phyloP scores from a whole-genome alignment of 2,797 vertebrate genomes.

The Eleutherodactylus coqui region DNA sequence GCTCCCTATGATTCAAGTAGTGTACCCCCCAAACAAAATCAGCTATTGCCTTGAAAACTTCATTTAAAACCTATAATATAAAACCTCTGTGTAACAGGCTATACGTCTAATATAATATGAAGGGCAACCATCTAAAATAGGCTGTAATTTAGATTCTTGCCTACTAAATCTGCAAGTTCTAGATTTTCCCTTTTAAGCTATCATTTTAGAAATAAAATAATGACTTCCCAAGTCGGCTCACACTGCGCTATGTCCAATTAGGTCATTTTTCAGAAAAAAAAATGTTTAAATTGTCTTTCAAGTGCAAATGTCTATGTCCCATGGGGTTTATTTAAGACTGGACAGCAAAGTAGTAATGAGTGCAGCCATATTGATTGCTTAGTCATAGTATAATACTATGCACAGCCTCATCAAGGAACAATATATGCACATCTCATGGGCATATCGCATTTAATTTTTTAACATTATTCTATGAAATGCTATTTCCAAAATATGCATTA shows the following conservation, averaged over 20 bases:
- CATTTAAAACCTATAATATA: too few species aligned
- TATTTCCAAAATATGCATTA: neutral
- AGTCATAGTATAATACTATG: neutral
- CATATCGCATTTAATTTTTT: neutral
- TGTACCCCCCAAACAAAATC: too few species aligned
- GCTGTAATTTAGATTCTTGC: neutral
- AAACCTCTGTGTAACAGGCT: too few species aligned
- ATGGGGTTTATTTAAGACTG: neutral
- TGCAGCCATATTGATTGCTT: neutral
- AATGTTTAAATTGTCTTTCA: slow-evolving; percentile 22
- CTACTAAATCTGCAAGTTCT: neutral
- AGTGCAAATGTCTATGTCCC: slow-evolving; percentile 36
- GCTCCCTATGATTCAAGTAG: too few species aligned
- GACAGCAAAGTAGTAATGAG: neutral
- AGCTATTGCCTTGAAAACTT: too few species aligned
- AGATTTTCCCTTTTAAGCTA: neutral
- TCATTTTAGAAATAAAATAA: neutral
- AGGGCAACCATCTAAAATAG: neutral
- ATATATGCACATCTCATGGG: neutral
- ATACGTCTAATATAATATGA: neutral
- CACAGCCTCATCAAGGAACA: neutral
- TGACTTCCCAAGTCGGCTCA: neutral
- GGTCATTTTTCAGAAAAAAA: slow-evolving; percentile 7
- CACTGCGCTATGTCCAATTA: slow-evolving; percentile 10
- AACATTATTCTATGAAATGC: neutral